Conservation (phyloP, 2,113 vertebrate species). For the Sarotherodon lohbergeri region DNA sequence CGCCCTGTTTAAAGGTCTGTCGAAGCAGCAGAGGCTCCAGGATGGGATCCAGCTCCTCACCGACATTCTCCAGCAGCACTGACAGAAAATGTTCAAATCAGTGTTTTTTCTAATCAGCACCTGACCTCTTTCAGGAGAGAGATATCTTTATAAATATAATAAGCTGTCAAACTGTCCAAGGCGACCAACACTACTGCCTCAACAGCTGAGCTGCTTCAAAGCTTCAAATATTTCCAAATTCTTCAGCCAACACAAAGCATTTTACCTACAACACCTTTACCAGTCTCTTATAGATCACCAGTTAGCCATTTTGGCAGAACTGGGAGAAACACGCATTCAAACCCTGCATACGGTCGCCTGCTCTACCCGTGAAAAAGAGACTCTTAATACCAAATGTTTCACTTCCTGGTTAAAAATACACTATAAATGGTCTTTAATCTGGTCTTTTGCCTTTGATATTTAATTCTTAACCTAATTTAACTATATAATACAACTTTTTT, state of each 20-base stretch:
- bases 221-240: not conserved
- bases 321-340: not conserved
- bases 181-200: not conserved
- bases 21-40: slow-evolving; percentile 85
- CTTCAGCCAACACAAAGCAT: not conserved
- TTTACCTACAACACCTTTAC: not conserved
- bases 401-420: not conserved
- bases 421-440: not conserved
- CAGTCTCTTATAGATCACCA: not conserved
- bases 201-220: not conserved
- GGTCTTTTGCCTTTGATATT: not conserved
- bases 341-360: not conserved
- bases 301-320: not conserved
- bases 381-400: not conserved
- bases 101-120: not conserved
- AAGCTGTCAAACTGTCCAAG: not conserved
- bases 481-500: not conserved
- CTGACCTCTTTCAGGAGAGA: not conserved
- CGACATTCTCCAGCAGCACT: slow-evolving; percentile 86
- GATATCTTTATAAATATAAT: not conserved
- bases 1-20: slow-evolving; percentile 86
- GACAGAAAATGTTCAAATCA: not conserved
- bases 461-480: not conserved
- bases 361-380: not conserved
- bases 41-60: slow-evolving; percentile 86